Percentiles rank a stretch among this genome's conserved stretches.
These are phyloP conservation scores for Dromococcyx pavoninus DNA, from an alignment of 2,797 vertebrate species.

Conservation along the genomic window DNA sequence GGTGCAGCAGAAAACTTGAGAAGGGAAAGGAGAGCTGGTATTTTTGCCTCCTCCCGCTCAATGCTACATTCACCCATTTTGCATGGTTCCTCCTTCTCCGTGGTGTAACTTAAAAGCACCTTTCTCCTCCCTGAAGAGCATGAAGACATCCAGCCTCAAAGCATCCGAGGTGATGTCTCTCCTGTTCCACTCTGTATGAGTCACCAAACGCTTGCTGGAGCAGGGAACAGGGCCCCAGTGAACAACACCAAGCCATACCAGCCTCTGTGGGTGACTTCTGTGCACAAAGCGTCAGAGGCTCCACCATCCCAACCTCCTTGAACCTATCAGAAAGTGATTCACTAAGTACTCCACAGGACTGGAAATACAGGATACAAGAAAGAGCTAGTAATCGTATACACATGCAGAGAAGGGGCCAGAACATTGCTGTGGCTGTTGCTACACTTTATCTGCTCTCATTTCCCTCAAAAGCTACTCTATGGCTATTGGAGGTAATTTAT, in stretches of 20 bases:
- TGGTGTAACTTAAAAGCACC: neutral
- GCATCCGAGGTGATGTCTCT: neutral
- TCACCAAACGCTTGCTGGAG: accelerated
- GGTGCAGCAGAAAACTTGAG: neutral
- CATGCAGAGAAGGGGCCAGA: neutral
- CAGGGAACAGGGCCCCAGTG: neutral
- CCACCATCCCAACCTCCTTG: neutral
- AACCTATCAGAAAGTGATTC: neutral
- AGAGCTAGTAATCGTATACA: neutral
- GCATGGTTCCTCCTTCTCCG: neutral
- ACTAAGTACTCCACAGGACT: neutral
- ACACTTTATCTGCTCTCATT: neutral
- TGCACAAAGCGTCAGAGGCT: neutral
- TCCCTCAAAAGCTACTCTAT: neutral
- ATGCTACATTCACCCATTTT: neutral
- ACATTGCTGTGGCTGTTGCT: accelerated
- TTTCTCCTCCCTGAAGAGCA: neutral
- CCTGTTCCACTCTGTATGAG: neutral
- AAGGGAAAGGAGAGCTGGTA: neutral
- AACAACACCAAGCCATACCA: accelerated
- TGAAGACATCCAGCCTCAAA: neutral
- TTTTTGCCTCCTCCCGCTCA: neutral
- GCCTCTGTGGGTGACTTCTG: neutral
- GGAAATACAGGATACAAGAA: neutral
- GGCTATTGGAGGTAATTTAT: neutral